phyloP scores from a whole-genome alignment of 2,797 vertebrate species.

The Lepus townsendii region DNA sequence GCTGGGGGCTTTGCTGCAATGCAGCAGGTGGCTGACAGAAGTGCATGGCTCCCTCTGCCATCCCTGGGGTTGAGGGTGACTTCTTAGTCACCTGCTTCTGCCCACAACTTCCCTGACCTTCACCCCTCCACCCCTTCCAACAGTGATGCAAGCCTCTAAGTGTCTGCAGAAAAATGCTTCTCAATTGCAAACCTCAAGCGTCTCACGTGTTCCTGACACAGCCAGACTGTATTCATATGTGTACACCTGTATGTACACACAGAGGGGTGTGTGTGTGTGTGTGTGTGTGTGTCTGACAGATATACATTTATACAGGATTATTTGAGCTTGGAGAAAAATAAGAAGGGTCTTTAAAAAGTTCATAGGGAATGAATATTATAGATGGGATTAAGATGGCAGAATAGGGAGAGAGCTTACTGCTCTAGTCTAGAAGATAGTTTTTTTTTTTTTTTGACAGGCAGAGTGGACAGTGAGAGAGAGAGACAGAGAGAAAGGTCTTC shows the following conservation, averaged over 20 bases:
- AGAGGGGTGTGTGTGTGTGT: background rate
- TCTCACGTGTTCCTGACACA: background rate
- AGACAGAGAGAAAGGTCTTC: too few species aligned
- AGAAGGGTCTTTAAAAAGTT: too few species aligned
- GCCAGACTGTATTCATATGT: background rate
- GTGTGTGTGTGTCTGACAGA: background rate
- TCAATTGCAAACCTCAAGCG: background rate
- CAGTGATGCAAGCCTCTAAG: background rate
- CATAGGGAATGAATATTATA: too few species aligned
- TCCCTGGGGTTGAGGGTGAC: background rate
- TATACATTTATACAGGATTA: background rate
- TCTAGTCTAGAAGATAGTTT: too few species aligned
- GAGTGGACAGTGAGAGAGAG: too few species aligned
- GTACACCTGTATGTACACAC: too few species aligned
- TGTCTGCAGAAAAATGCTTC: background rate
- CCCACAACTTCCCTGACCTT: background rate
- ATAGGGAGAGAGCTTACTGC: too few species aligned
- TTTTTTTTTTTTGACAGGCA: too few species aligned
- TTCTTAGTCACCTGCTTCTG: background rate
- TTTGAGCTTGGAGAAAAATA: background rate
- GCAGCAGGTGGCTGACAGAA: background rate
- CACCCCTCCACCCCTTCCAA: background rate
- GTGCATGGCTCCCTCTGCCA: background rate
- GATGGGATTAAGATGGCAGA: too few species aligned
- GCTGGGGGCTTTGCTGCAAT: too few species aligned